phyloP scores from a whole-genome alignment of 2,113 vertebrate genomes.

The Gallinago paraguaiae region DNA sequence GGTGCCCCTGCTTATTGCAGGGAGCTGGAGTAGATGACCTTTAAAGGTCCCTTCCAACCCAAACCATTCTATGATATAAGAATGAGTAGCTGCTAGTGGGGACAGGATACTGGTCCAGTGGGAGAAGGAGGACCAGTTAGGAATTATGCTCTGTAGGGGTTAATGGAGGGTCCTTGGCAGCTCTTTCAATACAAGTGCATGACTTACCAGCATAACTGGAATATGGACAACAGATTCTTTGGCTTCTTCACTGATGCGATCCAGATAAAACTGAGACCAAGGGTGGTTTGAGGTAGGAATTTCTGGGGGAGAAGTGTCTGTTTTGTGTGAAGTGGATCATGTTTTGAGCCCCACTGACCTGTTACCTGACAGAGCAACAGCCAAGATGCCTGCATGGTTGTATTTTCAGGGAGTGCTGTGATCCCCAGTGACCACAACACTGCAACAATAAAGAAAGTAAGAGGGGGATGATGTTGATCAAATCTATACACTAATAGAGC shows the following conservation, averaged over 20 bases:
- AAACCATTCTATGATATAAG: neutral
- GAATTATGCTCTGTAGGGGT: accelerated
- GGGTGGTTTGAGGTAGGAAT: neutral
- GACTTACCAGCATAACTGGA: neutral
- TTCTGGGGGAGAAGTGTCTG: neutral
- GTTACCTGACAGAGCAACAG: neutral
- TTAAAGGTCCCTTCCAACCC: neutral
- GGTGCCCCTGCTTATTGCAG: neutral
- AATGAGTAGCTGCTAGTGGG: neutral
- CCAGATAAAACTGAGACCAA: neutral
- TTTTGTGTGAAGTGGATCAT: neutral
- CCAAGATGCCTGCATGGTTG: accelerated
- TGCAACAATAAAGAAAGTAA: neutral
- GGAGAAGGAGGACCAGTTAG: neutral
- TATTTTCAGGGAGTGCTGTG: neutral
- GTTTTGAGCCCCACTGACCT: neutral
- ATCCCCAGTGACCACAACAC: neutral
- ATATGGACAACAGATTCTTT: neutral
- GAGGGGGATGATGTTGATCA: neutral
- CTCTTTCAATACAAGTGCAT: neutral
- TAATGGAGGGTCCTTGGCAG: neutral
- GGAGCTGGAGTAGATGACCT: neutral
- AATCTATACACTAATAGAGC: neutral
- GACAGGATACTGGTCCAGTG: neutral
- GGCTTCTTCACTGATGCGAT: neutral